phyloP scores from a whole-genome alignment of 2,888 invertebrate genomes.

The Megastigmus dorsalis region DNA sequence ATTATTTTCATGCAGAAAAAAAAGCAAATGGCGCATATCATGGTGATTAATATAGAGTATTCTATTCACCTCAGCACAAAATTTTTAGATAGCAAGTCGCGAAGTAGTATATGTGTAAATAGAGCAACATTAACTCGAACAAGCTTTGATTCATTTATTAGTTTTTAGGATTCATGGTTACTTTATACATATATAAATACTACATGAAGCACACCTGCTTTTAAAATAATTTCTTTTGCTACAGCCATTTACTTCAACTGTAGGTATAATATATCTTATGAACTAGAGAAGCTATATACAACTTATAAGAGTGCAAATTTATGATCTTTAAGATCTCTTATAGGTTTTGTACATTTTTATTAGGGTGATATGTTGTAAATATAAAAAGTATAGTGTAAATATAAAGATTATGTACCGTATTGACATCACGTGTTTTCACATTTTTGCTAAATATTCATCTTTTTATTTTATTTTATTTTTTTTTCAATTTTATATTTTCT shows the following conservation, averaged over 20 bases:
- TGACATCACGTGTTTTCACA: conserved; percentile 45
- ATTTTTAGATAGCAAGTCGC: conserved; percentile 41
- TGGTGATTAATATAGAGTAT: conserved; percentile 39
- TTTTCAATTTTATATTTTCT: conserved; percentile 45
- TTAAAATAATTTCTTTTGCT: conserved; percentile 56
- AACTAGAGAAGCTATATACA: conserved; percentile 52
- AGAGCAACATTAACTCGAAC: conserved; percentile 36
- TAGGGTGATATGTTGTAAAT: conserved; percentile 54
- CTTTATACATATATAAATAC: conserved; percentile 45
- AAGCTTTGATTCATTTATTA: conserved; percentile 48
- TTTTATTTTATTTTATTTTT: conserved; percentile 34
- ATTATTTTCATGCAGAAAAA: conserved; percentile 38
- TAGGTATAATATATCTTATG: conserved; percentile 48
- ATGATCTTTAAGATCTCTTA: conserved; percentile 48
- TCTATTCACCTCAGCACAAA: conserved; percentile 45
- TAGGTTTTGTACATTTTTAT: conserved; percentile 58
- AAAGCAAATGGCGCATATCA: conserved; percentile 47
- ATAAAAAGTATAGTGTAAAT: conserved; percentile 54
- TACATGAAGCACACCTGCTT: conserved; percentile 61
- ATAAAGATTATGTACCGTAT: conserved; percentile 52
- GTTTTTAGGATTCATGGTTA: conserved; percentile 43
- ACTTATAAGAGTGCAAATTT: conserved; percentile 56
- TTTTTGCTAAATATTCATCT: conserved; percentile 36
- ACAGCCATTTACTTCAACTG: conserved; percentile 49
- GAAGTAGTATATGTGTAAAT: conserved; percentile 52